A percentile compares a stretch with the other conserved stretches of the same genome.
Evolutionary conservation across 2,797 vertebrate genomes (phyloP).

Genomic region (Glossophaga mutica): DNA sequence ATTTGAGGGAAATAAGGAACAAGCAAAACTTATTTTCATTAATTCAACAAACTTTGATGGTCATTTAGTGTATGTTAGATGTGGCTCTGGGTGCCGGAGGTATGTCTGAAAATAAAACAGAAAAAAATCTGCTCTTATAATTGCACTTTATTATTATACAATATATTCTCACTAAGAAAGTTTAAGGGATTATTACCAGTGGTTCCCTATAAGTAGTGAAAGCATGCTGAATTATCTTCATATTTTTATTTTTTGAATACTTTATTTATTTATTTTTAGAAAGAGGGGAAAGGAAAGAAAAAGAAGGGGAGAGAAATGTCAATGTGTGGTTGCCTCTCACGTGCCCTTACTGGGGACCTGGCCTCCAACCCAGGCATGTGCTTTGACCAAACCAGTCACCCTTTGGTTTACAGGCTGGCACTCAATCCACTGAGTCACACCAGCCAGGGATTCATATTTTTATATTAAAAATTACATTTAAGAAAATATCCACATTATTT

Average conservation of each 20-base stretch:
- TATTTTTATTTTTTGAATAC: neutral
- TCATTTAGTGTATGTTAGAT: neutral
- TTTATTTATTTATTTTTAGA: too few relatives aligned
- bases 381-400: too few relatives aligned
- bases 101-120: neutral
- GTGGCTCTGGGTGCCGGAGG: neutral
- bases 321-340: too few relatives aligned
- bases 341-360: too few relatives aligned
- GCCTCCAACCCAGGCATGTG: too few relatives aligned
- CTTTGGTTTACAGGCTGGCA: too few relatives aligned
- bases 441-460: neutral
- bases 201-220: neutral
- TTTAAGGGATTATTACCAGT: neutral
- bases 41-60: neutral
- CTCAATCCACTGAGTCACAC: too few relatives aligned
- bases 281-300: too few relatives aligned
- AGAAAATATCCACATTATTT: neutral
- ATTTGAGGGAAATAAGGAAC: neutral
- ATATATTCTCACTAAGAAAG: neutral
- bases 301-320: too few relatives aligned
- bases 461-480: neutral
- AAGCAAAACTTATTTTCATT: neutral
- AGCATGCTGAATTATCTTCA: neutral
- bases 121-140: neutral
- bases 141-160: neutral